A percentile compares a stretch with the other conserved stretches of the same genome.
Evolutionary conservation across 2,113 vertebrate genomes (phyloP).

Genomic region (Microtus richardsoni): DNA sequence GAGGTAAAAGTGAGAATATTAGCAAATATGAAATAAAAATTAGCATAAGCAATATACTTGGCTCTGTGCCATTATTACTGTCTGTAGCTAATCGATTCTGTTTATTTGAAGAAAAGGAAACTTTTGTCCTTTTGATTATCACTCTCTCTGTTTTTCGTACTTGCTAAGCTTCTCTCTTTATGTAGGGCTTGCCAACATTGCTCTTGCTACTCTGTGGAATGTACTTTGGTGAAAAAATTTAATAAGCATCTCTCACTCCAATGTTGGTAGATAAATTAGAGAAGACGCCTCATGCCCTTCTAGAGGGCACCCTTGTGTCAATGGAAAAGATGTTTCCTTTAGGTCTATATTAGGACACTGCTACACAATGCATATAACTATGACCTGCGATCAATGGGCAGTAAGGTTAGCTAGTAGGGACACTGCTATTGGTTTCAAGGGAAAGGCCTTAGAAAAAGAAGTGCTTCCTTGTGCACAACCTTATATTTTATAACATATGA

Average conservation of each 20-base stretch:
- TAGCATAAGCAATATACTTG: neutral
- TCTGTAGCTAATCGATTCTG: neutral
- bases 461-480: neutral
- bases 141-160: neutral
- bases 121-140: neutral
- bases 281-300: neutral
- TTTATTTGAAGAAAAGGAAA: neutral
- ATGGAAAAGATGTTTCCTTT: constrained; percentile 33
- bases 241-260: neutral
- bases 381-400: neutral
- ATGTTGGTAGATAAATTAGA: neutral
- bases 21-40: neutral
- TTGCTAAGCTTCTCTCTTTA: constrained; percentile 17
- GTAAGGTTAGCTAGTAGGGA: neutral
- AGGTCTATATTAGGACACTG: neutral
- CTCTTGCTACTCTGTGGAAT: neutral
- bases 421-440: neutral
- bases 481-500: neutral
- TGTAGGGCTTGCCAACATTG: neutral
- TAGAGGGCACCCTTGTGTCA: neutral
- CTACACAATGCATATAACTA: neutral
- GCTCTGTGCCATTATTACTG: neutral
- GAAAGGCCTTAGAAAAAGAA: neutral
- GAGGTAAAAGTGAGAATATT: constrained; percentile 40
- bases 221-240: neutral